These are phyloP conservation scores for Melanotaenia pygmaea DNA, from an alignment of 2,797 vertebrate genomes.

Conservation along the genomic window DNA sequence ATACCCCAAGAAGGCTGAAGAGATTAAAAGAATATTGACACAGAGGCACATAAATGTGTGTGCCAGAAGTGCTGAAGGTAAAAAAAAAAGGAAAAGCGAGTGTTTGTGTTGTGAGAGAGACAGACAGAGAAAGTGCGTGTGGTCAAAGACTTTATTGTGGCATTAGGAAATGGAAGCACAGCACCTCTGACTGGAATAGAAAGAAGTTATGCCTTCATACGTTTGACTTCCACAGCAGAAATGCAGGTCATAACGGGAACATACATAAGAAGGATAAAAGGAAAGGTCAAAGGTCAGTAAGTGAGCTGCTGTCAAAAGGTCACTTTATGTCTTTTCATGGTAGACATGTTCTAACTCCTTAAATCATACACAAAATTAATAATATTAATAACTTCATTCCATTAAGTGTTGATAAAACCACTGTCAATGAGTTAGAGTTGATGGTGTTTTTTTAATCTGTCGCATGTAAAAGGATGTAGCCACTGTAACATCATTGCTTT, in stretches of 20 bases:
- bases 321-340: constrained; percentile 7
- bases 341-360: background rate
- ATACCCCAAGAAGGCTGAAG: constrained; percentile 45
- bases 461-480: background rate
- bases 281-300: constrained; percentile 51
- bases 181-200: constrained; percentile 13
- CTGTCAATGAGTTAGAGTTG: constrained; percentile 1
- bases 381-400: constrained; percentile 1
- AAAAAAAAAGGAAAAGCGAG: background rate
- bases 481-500: background rate
- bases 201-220: constrained; percentile 24
- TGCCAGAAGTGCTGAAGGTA: constrained; percentile 16
- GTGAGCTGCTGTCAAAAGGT: constrained; percentile 23
- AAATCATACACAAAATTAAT: constrained; percentile 16
- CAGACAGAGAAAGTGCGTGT: constrained; percentile 13
- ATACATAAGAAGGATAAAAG: constrained; percentile 59
- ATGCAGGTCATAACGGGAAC: constrained; percentile 42
- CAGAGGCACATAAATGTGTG: constrained; percentile 31
- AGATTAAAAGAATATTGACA: constrained; percentile 62
- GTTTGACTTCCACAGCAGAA: constrained; percentile 3
- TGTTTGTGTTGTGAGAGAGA: constrained; percentile 30
- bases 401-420: background rate
- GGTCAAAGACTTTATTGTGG: constrained; percentile 18
- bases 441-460: background rate
- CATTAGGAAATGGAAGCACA: background rate